Evolutionary conservation across 2,113 vertebrate genomes (phyloP).

Genomic region (Sinocyclocheilus grahami): DNA sequence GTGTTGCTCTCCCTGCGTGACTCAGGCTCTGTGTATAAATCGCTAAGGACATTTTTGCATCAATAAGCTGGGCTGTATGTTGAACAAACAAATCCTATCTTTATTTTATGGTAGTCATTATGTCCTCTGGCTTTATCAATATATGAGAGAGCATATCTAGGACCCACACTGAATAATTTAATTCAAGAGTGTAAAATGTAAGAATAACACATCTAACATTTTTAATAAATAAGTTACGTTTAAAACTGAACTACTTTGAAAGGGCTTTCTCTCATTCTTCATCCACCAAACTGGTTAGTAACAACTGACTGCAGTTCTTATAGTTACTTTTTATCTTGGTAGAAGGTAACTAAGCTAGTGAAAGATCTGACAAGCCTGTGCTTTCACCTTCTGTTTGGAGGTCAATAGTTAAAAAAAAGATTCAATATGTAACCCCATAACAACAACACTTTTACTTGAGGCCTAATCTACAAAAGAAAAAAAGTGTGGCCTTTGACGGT

Average conservation of each 20-base stretch:
- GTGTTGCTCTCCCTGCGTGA: slow-evolving; percentile 59
- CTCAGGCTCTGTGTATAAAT: slow-evolving; percentile 27
- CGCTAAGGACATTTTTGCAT: slow-evolving; percentile 24
- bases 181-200: not conserved
- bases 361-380: not conserved
- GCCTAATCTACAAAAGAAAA: not conserved
- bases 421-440: not conserved
- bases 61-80: slow-evolving; percentile 8
- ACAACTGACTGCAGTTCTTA: not conserved
- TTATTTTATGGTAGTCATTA: not conserved
- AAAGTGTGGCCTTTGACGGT: not conserved
- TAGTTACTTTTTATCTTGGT: slow-evolving; percentile 31
- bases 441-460: slow-evolving; percentile 12
- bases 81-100: slow-evolving; percentile 17
- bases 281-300: not conserved
- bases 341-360: not conserved
- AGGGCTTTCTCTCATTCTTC: not conserved
- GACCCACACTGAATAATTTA: not conserved
- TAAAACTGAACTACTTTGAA: not conserved
- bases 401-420: slow-evolving; percentile 3
- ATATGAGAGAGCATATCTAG: not conserved
- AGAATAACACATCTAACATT: not conserved
- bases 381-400: slow-evolving; percentile 13
- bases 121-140: not conserved
- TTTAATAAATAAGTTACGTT: not conserved